Base-by-base conservation (phyloP, 2,797 vertebrate species). In the Sylvia borin region DNA sequence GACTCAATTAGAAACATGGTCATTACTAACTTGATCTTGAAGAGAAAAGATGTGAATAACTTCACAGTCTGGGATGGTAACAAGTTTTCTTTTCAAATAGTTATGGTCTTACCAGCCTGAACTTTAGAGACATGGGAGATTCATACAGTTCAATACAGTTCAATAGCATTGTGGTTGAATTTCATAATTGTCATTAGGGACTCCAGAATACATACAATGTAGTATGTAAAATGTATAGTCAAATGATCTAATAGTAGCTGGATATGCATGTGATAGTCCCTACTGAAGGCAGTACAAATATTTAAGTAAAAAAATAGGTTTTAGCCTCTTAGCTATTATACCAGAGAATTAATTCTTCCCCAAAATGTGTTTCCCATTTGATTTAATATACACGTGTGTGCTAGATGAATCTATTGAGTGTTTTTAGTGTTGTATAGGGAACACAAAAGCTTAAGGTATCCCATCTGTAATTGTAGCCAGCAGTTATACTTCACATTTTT, bases 221-320 rank as follows among this genome's bases (percentile, higher is more conserved):
- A 36, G 10, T 36, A 36, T 36, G 36, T 36, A 36, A 36, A 36
- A 36, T 36, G 36, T 36, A 36, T 36, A 36, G 36, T 36, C 8
- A 36, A 86, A 85, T 81, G 2, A 91, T 60, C 79, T 95, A 78
- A 92, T 57, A 66, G 19, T 61, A 92, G 43, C 70, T 96, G 89
- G 38, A 40, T 78, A 47, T 80, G 47, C 42, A 72, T 67, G 58
- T 55, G 62, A 43, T 88, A 84, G 66, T 76, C 36, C 20, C 66
- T 75, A 47, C 27, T 57, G 60, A 92, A 82, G 32, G 58, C 64
- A 95, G 64, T 64, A 13, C 10, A 84, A 62, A 21, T 73, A 79
- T 86, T 91, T 91, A 55, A 57, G 25, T 64, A 53, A 88, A 88
- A 11, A 67, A 94, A 78, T 58, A 57, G 13, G 57, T 88, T 91